A percentile compares a stretch with the other conserved stretches of the same genome.
Conservation (phyloP, 2,888 invertebrate genomes). For the Chouioia cunea region DNA sequence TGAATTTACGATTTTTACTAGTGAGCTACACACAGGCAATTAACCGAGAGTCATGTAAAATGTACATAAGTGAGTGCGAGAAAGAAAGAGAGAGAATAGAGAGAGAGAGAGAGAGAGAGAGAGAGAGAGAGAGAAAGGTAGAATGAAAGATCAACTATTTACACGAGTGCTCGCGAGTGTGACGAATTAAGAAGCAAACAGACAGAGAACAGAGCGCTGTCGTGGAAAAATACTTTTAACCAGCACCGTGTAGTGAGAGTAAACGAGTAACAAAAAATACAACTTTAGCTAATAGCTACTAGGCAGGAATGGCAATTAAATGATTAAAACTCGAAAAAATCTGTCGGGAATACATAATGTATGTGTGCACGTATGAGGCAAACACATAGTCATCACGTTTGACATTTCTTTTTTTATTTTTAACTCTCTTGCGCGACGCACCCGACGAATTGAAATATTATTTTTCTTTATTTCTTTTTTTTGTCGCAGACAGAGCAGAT, state of each 20-base stretch:
- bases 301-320: conserved; percentile 57
- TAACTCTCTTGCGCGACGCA: no score
- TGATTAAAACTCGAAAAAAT: conserved; percentile 53
- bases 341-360: no score
- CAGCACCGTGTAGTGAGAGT: conserved; percentile 66
- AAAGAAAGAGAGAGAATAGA: conserved; percentile 57
- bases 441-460: no score
- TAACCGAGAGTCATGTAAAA: conserved; percentile 57
- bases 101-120: conserved; percentile 54
- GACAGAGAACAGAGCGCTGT: conserved; percentile 51
- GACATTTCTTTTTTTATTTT: no score
- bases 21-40: conserved; percentile 51
- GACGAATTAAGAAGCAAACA: conserved; percentile 37
- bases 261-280: conserved; percentile 49
- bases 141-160: conserved; percentile 60
- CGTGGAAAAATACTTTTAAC: conserved; percentile 59
- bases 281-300: conserved; percentile 58
- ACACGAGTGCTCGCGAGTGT: conserved; percentile 48
- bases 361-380: no score
- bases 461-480: background rate
- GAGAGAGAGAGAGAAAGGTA: conserved; percentile 50
- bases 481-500: conserved; percentile 2
- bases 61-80: conserved; percentile 54
- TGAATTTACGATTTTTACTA: conserved; percentile 55
- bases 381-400: no score